Base-by-base conservation (phyloP, 2,797 vertebrate genomes). In the Molossus molossus region DNA sequence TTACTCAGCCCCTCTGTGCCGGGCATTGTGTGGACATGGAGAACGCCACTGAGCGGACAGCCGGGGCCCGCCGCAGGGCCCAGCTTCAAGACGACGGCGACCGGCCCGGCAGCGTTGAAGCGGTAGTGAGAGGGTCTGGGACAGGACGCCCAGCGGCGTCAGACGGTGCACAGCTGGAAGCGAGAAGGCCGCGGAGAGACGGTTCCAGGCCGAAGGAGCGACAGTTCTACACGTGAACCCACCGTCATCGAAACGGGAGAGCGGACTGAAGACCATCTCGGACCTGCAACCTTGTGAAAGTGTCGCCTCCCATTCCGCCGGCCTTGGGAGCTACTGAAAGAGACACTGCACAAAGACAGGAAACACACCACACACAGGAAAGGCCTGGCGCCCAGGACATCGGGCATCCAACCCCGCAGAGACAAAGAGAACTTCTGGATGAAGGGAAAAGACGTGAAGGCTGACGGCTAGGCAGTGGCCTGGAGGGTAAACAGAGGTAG, bases 81-180 rank as follows among this genome's bases (percentile, higher is more conserved):
- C 0, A 10, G n/a, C 50, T 8, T 53, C 48, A 13, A 37, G 45
- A 2, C 23, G 5, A 58, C 62, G 40, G 58, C 5, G 20, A 45
- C 3, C 0, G 1, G 12, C 2, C 5, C 3, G 53, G 57, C 12
- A 25, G 10, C 0, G 18, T 13, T 4, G 69, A 7, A 0, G 27
- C 9, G 25, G 11, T 33, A 0, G 1, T 10, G 21, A 23, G 33
- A 1, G 55, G 0, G 13, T 27, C 8, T 8, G 17, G 82, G 76
- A 9, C 37, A 1, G 12, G 53, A 53, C 50, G 48, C 53, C 25
- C 7, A 80, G 12, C 18, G 29, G 45, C 14, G 21, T 15, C 72
- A 58, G 72, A 21, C n/a, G 0, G 5, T 15, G 37, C 13, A 4
- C 0, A 40, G 21, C 27, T 14, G 6, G 13, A 50, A 23, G 33